Evolutionary conservation across 2,888 invertebrate species (phyloP), one percentile per base, ranked within the genome.

Genomic region (Nephrocerus scutellatus): DNA sequence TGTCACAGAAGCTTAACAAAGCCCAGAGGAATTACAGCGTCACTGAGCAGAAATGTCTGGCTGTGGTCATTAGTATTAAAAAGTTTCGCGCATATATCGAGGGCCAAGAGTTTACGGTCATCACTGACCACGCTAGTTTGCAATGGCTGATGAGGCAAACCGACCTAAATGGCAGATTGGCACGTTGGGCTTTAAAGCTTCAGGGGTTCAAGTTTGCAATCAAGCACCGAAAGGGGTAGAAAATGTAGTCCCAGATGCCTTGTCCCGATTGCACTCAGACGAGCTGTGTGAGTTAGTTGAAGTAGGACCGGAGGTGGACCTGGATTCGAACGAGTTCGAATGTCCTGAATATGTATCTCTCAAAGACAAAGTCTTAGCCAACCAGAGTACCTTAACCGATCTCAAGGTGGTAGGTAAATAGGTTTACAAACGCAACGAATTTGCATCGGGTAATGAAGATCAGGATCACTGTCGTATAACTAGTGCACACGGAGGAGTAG

Each of bases 11-110:
- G 24, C 18, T 46, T 8, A 46, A 42, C 8, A 15, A 30, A 0
- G 26, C 43, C 1, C 45, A 45, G 21, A 12, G 42, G 4, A 43
- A 47, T 14, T 44, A 40, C 24, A 42, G 40, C 14, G 40, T 47
- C 2, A 39, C 47, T 2, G 47, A 47, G 22, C 32, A 36, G 8
- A 44, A 43, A 26, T 47, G 47, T 10, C 14, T 44, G 14, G 44
- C 47, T 3, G 40, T 36, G 1, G 22, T 47, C 9, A 14, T 31
- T 12, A 34, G 39, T 2, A 39, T 48, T 9, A 38, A 41, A 18
- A 36, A 30, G 8, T 47, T 44, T 28, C 21, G 44, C 4, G 42
- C 40, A 5, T 47, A 44, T 31, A n/a, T 47, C 3, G 47, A 47
- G 21, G 22, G 43, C 2, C 43, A 45, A 13, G 24, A 29, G 2